Percentiles rank a stretch among this genome's conserved stretches.
Conservation (phyloP, 2,888 invertebrate species). For the Lasius platythorax region DNA sequence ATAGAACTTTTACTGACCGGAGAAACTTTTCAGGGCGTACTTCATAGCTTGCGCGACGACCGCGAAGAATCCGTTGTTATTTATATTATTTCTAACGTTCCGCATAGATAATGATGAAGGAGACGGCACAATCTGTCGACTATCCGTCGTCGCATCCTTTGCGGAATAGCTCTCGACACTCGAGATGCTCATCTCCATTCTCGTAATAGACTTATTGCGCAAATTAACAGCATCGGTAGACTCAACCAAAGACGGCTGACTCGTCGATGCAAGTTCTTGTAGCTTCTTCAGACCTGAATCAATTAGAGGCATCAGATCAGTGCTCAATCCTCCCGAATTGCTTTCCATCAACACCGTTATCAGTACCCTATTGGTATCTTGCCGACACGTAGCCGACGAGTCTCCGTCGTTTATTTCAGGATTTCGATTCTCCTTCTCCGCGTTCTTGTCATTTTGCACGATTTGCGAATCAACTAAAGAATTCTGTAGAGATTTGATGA, state of each 20-base stretch:
- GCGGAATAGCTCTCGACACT: slow-evolving; percentile 64
- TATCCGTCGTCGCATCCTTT: background rate
- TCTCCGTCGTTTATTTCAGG: background rate
- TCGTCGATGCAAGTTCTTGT: slow-evolving; percentile 58
- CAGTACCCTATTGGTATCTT: slow-evolving; percentile 76
- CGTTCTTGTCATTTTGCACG: slow-evolving; percentile 63
- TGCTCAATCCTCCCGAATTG: slow-evolving; percentile 60
- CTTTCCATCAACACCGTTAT: slow-evolving; percentile 83
- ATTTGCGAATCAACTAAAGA: slow-evolving; percentile 31
- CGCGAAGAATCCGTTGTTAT: slow-evolving; percentile 78
- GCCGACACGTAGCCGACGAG: background rate
- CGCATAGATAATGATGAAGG: background rate
- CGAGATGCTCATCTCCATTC: slow-evolving; percentile 74
- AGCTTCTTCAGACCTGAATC: slow-evolving; percentile 80
- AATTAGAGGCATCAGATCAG: slow-evolving; percentile 78
- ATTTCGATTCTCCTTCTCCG: slow-evolving; percentile 64
- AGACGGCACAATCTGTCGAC: background rate
- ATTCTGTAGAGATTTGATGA: background rate
- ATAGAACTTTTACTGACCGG: slow-evolving; percentile 72
- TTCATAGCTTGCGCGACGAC: slow-evolving; percentile 79
- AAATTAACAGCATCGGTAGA: background rate
- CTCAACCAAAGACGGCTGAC: background rate
- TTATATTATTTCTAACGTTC: slow-evolving; percentile 30
- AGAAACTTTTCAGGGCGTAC: slow-evolving; percentile 78
- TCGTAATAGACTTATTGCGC: slow-evolving; percentile 64